Conservation (phyloP, 2,888 invertebrate species). For the Lypha dubia region DNA sequence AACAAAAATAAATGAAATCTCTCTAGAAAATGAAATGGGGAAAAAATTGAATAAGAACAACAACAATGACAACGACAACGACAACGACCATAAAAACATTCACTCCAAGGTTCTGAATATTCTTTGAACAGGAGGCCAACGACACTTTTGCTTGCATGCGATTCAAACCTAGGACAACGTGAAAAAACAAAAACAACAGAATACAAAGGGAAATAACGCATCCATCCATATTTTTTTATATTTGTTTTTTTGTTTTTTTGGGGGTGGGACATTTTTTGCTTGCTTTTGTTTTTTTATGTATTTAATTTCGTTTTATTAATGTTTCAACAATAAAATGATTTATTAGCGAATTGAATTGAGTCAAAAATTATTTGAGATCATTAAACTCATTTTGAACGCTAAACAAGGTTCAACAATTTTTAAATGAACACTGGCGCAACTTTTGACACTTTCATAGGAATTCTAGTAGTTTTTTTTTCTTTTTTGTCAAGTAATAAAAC, state of each 20-base stretch:
- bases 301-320: conserved; percentile 18
- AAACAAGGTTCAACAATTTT: conserved; percentile 48
- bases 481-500: conserved; percentile 4
- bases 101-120: conserved; percentile 63
- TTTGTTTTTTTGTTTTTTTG: conserved; percentile 17
- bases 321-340: conserved; percentile 51
- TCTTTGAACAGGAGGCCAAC: conserved; percentile 56
- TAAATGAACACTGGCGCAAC: conserved; percentile 49
- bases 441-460: conserved; percentile 47
- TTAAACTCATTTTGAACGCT: conserved; percentile 47
- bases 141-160: conserved; percentile 46
- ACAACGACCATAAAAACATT: conserved; percentile 44
- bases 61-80: background rate
- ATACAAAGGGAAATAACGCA: conserved; percentile 57
- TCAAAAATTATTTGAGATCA: conserved; percentile 42
- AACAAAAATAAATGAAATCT: too few species aligned
- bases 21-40: conserved; percentile 48
- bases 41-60: background rate
- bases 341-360: conserved; percentile 46
- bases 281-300: background rate
- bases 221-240: background rate
- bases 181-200: conserved; percentile 16
- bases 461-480: conserved; percentile 15
- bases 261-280: conserved; percentile 56
- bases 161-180: conserved; percentile 68